phyloP scores from a whole-genome alignment of 2,888 invertebrate species.

The Ditula angustiorana region DNA sequence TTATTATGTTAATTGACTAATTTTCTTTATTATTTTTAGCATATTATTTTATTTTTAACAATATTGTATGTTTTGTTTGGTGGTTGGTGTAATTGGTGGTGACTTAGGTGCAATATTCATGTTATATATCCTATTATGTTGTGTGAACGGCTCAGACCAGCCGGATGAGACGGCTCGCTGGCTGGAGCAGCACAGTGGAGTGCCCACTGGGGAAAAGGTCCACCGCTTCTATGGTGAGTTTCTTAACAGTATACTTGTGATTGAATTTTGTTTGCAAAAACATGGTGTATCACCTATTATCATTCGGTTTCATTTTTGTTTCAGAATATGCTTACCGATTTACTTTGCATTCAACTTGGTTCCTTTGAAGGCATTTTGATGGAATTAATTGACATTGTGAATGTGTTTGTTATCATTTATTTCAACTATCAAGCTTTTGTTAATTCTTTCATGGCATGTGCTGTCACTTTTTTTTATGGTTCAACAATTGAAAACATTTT shows the following conservation, averaged over 20 bases:
- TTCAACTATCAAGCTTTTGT: constrained; percentile 14
- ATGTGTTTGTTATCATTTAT: constrained; percentile 27
- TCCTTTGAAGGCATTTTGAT: constrained; percentile 25
- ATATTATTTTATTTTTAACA: constrained; percentile 62
- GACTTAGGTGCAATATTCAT: constrained; percentile 83
- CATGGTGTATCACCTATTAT: constrained; percentile 54
- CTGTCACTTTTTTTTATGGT: constrained; percentile 6
- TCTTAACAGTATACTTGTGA: not conserved
- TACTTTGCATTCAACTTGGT: constrained; percentile 32
- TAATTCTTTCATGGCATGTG: constrained; percentile 23
- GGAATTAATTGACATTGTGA: constrained; percentile 22
- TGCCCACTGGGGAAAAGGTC: constrained; percentile 69
- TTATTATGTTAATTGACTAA: constrained; percentile 41
- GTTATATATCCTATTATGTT: constrained; percentile 85
- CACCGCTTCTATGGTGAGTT: constrained; percentile 84
- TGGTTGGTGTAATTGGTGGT: constrained; percentile 80
- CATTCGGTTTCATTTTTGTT: constrained; percentile 40
- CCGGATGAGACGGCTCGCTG: constrained; percentile 81
- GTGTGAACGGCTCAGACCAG: constrained; percentile 83
- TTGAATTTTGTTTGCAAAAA: constrained; percentile 25
- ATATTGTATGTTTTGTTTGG: constrained; percentile 81
- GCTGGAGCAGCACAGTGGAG: constrained; percentile 76
- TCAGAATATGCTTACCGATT: constrained; percentile 33
- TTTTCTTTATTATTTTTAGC: constrained; percentile 50
- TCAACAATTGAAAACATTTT: too few relatives aligned